Conservation (phyloP, 2,797 vertebrate species). For the Anguilla anguilla region DNA sequence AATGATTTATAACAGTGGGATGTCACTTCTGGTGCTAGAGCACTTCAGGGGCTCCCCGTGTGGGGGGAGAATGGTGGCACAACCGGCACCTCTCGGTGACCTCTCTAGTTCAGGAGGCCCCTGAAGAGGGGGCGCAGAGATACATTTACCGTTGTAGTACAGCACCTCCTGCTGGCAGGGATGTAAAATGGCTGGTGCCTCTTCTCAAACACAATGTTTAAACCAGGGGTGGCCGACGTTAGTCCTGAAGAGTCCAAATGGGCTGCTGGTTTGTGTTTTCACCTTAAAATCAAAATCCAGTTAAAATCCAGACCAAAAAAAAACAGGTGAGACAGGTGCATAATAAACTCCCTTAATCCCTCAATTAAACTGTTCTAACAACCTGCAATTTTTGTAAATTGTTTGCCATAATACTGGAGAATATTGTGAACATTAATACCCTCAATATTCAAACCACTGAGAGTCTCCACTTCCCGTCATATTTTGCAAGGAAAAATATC, state of each 20-base stretch:
- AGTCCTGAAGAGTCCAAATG: neutral
- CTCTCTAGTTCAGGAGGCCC: neutral
- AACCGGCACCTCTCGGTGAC: neutral
- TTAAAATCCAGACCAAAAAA: no score
- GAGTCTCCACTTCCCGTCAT: neutral
- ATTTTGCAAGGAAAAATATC: neutral
- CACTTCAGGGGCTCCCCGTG: neutral
- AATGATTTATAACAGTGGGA: conserved; percentile 2
- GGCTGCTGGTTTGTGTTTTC: neutral
- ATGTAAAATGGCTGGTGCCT: neutral
- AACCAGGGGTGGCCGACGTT: neutral
- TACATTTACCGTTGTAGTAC: neutral
- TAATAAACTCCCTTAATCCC: neutral
- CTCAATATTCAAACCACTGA: neutral
- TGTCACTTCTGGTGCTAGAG: neutral
- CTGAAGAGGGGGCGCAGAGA: neutral
- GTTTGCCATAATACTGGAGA: no score
- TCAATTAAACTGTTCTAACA: neutral
- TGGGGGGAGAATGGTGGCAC: neutral
- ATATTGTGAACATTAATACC: no score
- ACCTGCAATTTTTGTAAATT: no score
- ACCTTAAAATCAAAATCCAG: no score
- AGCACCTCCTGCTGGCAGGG: neutral
- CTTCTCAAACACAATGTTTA: no score
- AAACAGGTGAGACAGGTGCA: neutral